Conservation (phyloP, 2,113 vertebrate species). For the Chaetodon auriga region DNA sequence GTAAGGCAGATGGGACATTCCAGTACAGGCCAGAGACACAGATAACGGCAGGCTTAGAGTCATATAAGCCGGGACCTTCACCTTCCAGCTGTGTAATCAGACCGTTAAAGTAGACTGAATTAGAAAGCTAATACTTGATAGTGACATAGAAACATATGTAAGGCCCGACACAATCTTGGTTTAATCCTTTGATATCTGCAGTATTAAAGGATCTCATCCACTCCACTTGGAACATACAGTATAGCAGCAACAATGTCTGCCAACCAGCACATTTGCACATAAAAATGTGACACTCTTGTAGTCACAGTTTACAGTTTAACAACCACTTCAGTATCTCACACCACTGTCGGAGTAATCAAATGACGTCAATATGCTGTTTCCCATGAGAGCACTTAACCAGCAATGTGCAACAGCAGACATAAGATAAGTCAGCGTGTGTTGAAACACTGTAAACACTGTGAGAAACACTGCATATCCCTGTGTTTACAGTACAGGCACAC, state of each 20-base stretch:
- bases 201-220: constrained; percentile 57
- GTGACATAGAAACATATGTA: constrained; percentile 63
- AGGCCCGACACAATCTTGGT: constrained; percentile 57
- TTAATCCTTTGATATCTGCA: constrained; percentile 71
- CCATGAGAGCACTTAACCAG: constrained; percentile 10
- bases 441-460: constrained; percentile 12
- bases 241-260: constrained; percentile 20
- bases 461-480: neutral
- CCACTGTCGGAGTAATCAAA: constrained; percentile 27
- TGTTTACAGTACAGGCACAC: neutral
- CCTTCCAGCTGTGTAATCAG: constrained; percentile 62
- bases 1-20: constrained; percentile 57
- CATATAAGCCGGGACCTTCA: constrained; percentile 52
- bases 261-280: constrained; percentile 1
- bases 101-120: constrained; percentile 53
- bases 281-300: constrained; percentile 15
- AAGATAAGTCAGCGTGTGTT: constrained; percentile 19
- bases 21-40: constrained; percentile 33
- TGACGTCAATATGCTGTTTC: constrained; percentile 24
- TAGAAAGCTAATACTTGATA: constrained; percentile 68
- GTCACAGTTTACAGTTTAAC: constrained; percentile 19
- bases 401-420: neutral
- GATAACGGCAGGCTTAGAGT: constrained; percentile 44
- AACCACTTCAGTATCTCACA: constrained; percentile 20
- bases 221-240: constrained; percentile 25